Evolutionary conservation across 2,888 invertebrate genomes (phyloP).

Genomic region (Drosophila barbarae): DNA sequence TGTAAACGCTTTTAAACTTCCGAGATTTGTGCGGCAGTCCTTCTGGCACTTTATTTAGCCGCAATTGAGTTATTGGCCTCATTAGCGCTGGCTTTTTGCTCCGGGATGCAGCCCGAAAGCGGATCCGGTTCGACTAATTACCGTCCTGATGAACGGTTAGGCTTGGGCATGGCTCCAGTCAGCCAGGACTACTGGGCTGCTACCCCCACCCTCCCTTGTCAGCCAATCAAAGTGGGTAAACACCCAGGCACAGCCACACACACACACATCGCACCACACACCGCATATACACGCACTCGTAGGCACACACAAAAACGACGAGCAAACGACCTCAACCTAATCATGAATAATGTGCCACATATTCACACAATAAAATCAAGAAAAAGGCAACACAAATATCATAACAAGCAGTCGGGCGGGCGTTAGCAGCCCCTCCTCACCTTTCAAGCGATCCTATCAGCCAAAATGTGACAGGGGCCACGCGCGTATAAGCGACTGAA

Average conservation of each 20-base stretch:
- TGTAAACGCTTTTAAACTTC: constrained; percentile 64
- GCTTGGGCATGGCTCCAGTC: neutral
- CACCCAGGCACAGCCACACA: constrained; percentile 14
- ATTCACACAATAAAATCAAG: constrained; percentile 66
- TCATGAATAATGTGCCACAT: constrained; percentile 72
- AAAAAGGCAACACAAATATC: constrained; percentile 57
- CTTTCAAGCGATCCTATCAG: constrained; percentile 25
- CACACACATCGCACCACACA: constrained; percentile 6
- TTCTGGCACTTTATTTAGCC: constrained; percentile 46
- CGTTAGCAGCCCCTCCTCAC: constrained; percentile 27
- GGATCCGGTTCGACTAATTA: constrained; percentile 42
- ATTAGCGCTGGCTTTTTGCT: constrained; percentile 51
- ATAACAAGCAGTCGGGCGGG: constrained; percentile 61
- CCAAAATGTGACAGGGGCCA: constrained; percentile 36
- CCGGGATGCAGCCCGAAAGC: constrained; percentile 29
- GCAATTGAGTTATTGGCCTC: constrained; percentile 70
- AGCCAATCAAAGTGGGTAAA: constrained; percentile 52
- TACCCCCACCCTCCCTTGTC: constrained; percentile 26
- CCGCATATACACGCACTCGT: constrained; percentile 12
- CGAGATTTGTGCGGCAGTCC: constrained; percentile 40
- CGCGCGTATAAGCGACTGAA: constrained; percentile 16
- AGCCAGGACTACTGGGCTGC: constrained; percentile 1
- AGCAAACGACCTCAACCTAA: constrained; percentile 56
- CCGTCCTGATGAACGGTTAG: constrained; percentile 16
- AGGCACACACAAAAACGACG: constrained; percentile 35